Percentiles rank a stretch among this genome's conserved stretches.
Conservation (phyloP, 2,888 invertebrate species). For the Athetis lepigone region DNA sequence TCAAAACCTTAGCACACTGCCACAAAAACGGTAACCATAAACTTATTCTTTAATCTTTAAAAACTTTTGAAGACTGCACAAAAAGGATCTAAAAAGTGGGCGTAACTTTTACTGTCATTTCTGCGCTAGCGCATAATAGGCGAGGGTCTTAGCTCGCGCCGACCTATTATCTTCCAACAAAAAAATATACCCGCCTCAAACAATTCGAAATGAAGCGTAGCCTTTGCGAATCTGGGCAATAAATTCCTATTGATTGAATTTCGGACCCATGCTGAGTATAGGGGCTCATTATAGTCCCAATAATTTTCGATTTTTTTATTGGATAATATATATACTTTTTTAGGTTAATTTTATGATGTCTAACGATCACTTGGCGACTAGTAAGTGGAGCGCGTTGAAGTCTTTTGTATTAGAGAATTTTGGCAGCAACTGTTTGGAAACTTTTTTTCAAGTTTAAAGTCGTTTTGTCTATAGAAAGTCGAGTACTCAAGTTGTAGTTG, state of each 20-base stretch:
- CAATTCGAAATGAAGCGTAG: constrained; percentile 85
- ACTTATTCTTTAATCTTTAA: constrained; percentile 87
- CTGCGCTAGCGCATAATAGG: constrained; percentile 80
- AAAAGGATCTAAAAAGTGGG: constrained; percentile 88
- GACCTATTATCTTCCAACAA: constrained; percentile 80
- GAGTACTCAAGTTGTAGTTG: neutral
- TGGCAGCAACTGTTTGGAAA: constrained; percentile 26
- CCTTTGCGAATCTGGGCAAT: constrained; percentile 89
- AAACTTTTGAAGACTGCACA: constrained; percentile 84
- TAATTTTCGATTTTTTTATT: constrained; percentile 80
- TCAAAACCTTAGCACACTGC: constrained; percentile 32
- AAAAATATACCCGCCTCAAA: constrained; percentile 73
- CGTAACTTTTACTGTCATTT: constrained; percentile 88
- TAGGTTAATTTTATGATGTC: constrained; percentile 57
- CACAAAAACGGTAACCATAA: constrained; percentile 69
- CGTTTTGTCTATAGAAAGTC: constrained; percentile 3
- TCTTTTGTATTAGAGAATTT: constrained; percentile 61
- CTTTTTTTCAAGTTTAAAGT: constrained; percentile 22
- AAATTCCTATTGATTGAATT: constrained; percentile 90
- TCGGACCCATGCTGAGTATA: constrained; percentile 89
- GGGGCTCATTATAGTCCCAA: constrained; percentile 88
- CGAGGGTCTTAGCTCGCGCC: constrained; percentile 82
- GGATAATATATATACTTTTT: constrained; percentile 55
- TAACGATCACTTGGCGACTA: constrained; percentile 53
- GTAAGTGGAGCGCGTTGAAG: constrained; percentile 63